These are phyloP conservation scores for Istiophorus platypterus DNA, from an alignment of 2,113 vertebrate species.

Conservation along the genomic window DNA sequence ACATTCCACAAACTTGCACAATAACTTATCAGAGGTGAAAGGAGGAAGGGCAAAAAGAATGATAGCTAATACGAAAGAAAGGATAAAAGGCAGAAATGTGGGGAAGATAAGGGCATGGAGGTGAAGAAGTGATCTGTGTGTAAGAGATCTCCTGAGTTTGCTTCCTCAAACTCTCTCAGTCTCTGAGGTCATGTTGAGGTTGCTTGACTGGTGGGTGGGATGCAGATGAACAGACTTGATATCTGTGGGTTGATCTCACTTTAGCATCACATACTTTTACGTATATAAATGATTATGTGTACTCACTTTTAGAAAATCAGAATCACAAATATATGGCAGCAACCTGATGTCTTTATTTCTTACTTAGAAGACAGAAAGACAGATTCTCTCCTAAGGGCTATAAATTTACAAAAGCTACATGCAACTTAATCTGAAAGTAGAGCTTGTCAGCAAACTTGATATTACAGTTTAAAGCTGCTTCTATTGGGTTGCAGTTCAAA, in stretches of 20 bases:
- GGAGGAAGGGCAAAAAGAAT: constrained; percentile 71
- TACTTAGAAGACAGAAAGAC: constrained; percentile 12
- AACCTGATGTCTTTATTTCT: constrained; percentile 28
- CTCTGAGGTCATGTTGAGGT: constrained; percentile 63
- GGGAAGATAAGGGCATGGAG: constrained; percentile 67
- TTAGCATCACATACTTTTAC: constrained; percentile 6
- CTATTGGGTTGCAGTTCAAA: constrained; percentile 81
- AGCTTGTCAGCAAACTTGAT: constrained; percentile 79
- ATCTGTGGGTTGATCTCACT: constrained; percentile 24
- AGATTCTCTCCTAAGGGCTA: constrained; percentile 35
- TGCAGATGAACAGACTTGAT: constrained; percentile 31
- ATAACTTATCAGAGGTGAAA: constrained; percentile 76
- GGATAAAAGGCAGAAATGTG: constrained; percentile 71
- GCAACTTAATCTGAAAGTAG: constrained; percentile 81
- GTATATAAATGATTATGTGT: background rate
- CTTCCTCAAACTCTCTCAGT: constrained; percentile 47
- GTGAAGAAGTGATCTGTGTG: constrained; percentile 65
- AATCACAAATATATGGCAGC: constrained; percentile 9
- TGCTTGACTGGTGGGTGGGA: constrained; percentile 52
- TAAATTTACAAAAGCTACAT: constrained; percentile 68
- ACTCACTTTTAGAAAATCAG: background rate
- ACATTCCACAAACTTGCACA: constrained; percentile 79
- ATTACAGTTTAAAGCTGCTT: constrained; percentile 77
- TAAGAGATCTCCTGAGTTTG: constrained; percentile 56
- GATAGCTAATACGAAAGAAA: constrained; percentile 70